Evolutionary conservation across 2,113 vertebrate genomes (phyloP).

Genomic region (Crocuta crocuta): DNA sequence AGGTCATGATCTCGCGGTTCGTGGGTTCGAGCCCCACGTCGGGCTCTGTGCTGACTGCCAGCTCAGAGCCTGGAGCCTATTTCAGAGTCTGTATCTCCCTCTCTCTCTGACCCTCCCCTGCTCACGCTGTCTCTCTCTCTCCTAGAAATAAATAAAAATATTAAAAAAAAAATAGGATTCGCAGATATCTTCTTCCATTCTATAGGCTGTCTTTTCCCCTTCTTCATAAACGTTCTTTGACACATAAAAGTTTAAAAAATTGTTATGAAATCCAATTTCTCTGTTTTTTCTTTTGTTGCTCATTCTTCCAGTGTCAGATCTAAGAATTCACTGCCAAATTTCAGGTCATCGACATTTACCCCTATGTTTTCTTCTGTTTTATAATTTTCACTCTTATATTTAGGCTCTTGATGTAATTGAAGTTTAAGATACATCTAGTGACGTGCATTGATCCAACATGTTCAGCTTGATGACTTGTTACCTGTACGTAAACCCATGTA

Average conservation of each 20-base stretch:
- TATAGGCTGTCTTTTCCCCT: too few species aligned
- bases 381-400: neutral
- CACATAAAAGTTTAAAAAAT: neutral
- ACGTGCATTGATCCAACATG: neutral
- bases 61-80: too few species aligned
- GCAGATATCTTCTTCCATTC: too few species aligned
- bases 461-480: neutral
- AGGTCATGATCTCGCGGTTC: too few species aligned
- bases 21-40: too few species aligned
- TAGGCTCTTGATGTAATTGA: neutral
- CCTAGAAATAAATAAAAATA: too few species aligned
- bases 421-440: neutral
- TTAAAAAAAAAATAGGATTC: too few species aligned
- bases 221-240: too few species aligned
- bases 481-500: neutral
- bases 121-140: too few species aligned
- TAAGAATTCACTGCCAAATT: neutral
- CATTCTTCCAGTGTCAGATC: neutral
- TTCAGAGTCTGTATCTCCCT: too few species aligned
- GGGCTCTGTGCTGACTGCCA: too few species aligned
- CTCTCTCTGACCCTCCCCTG: too few species aligned
- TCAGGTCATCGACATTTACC: neutral
- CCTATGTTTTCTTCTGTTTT: slow-evolving; percentile 18
- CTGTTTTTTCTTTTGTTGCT: neutral
- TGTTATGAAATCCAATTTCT: neutral